These are phyloP conservation scores for Hepsetus odoe DNA, from an alignment of 2,113 vertebrate species.

Conservation along the genomic window DNA sequence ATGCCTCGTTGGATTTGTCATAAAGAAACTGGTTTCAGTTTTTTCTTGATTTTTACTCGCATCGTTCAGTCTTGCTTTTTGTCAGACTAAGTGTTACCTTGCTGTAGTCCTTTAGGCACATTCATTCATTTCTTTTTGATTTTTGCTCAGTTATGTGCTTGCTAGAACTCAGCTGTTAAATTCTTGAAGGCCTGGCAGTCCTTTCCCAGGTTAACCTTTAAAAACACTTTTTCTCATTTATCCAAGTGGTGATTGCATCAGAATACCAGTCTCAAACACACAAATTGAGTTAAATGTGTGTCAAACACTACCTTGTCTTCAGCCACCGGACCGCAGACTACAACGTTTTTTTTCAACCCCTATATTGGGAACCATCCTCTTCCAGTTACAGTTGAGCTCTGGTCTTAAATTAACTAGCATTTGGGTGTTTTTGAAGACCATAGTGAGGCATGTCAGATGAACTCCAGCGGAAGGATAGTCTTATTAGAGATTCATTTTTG, in stretches of 20 bases:
- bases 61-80: neutral
- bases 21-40: neutral
- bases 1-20: too few species aligned
- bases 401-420: neutral
- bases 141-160: neutral
- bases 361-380: neutral
- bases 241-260: neutral
- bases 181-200: neutral
- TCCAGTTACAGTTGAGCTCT: neutral
- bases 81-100: neutral
- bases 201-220: too few species aligned
- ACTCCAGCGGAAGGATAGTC: neutral
- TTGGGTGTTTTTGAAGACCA: neutral
- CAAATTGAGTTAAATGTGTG: neutral
- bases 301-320: neutral
- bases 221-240: neutral
- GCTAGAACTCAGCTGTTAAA: conserved; percentile 12
- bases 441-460: neutral
- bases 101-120: neutral
- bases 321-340: neutral
- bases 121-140: neutral
- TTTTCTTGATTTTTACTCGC: neutral
- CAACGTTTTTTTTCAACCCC: neutral
- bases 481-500: neutral
- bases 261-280: too few species aligned